Base-by-base conservation (phyloP, 2,888 invertebrate species). In the Troides helena region DNA sequence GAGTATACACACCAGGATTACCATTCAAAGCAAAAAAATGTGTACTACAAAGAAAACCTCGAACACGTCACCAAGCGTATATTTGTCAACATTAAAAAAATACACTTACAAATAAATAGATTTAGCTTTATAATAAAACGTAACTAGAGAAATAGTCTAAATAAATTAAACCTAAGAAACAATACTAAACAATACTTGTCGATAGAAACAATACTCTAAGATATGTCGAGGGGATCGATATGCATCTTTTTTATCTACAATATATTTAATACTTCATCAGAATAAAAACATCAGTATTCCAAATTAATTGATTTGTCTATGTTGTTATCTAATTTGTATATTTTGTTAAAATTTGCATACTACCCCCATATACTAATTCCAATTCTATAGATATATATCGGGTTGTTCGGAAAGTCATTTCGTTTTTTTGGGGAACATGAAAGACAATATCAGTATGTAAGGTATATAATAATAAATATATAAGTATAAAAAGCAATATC, bases 61-160 rank as follows among this genome's bases (percentile, higher is more conserved):
- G 85, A 39, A 83, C 85, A 86, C 81, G 78, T 87, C 86, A 87
- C 84, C 86, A 89, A 89, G 87, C 89, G 81, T 91, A 89, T 91
- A 91, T 85, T 50, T 91, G 84, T 89, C 89, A 90, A 89, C 87
- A 85, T 85, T 83, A 84, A 82, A 83, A 21, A 80, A 80, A 80
- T 82, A 83, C 79, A 83, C 85, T 87, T 88, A 86, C 71, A 81
- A 88, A 89, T 88, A 90, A 89, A 89, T 88, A 86, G 63, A 86
- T 79, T 74, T 77, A 78, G 72, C 74, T 73, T 75, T 75, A 75
- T 75, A 30, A 30, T 30, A 76, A 76, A 78, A 73, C 57, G 43
- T 69, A 75, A 70, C 64, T 69, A 72, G 66, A 71, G 57, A 65
- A 69, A 71, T 71, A 72, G 62, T 61, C 56, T 57, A 57, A 66